Evolutionary conservation across 2,888 invertebrate genomes (phyloP).

Genomic region (Phyllotreta cruciferae): DNA sequence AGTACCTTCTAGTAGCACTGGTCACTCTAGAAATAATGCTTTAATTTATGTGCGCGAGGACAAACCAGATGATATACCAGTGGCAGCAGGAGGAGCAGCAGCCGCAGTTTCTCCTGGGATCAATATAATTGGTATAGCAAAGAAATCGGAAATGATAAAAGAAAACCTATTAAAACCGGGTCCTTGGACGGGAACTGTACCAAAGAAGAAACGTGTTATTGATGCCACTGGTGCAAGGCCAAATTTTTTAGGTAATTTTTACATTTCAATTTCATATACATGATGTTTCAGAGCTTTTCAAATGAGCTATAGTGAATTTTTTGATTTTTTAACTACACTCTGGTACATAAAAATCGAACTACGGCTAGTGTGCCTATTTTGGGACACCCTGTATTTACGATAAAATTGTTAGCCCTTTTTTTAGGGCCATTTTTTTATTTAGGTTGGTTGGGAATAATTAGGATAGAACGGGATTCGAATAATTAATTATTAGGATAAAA

Average conservation of each 20-base stretch:
- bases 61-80: slow-evolving; percentile 46
- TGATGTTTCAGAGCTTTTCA: too few relatives aligned
- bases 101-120: slow-evolving; percentile 52
- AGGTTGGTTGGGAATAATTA: too few relatives aligned
- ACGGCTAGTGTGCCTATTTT: too few relatives aligned
- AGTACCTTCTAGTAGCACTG: slow-evolving; percentile 39
- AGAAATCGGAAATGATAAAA: slow-evolving; percentile 64
- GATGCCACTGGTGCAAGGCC: slow-evolving; percentile 51
- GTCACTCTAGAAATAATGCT: slow-evolving; percentile 54
- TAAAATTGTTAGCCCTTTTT: too few relatives aligned
- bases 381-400: too few relatives aligned
- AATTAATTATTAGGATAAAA: too few relatives aligned
- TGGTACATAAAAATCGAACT: too few relatives aligned
- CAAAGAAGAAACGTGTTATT: slow-evolving; percentile 39
- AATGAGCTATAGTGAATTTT: too few relatives aligned
- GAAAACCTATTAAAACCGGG: slow-evolving; percentile 77
- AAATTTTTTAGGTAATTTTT: slow-evolving; percentile 60
- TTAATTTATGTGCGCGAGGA: slow-evolving; percentile 50
- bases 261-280: too few relatives aligned
- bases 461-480: too few relatives aligned
- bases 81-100: slow-evolving; percentile 53
- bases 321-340: too few relatives aligned
- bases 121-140: slow-evolving; percentile 66
- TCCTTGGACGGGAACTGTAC: slow-evolving; percentile 68
- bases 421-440: too few relatives aligned